phyloP scores from a whole-genome alignment of 2,113 vertebrate species.

The Gadus chalcogrammus region DNA sequence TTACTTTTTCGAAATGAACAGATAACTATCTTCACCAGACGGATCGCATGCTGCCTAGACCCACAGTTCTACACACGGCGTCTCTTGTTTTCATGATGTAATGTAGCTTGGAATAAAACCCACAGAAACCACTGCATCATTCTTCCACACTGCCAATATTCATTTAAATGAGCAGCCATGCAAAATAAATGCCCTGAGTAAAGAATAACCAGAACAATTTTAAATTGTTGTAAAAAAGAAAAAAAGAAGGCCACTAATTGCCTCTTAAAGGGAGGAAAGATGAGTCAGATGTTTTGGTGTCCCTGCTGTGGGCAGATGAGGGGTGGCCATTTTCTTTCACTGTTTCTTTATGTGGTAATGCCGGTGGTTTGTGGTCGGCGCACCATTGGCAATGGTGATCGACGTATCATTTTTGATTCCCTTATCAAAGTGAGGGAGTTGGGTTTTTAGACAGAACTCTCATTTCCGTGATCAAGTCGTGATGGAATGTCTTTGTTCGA shows the following conservation, averaged over 20 bases:
- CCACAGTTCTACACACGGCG: constrained; percentile 2
- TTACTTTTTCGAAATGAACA: too few species aligned
- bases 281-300: background rate
- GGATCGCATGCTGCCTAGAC: constrained; percentile 6
- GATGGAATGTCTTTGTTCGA: too few species aligned
- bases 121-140: constrained; percentile 12
- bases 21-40: too few species aligned
- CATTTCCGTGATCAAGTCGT: too few species aligned
- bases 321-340: too few species aligned
- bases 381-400: too few species aligned
- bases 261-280: background rate
- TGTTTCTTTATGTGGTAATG: too few species aligned
- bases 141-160: constrained; percentile 11
- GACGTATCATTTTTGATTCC: too few species aligned
- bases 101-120: constrained; percentile 19
- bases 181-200: constrained; percentile 14
- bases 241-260: background rate
- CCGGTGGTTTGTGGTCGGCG: too few species aligned
- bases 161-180: constrained; percentile 14
- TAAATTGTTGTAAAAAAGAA: background rate
- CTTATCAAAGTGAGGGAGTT: too few species aligned
- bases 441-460: too few species aligned
- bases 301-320: background rate
- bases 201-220: background rate
- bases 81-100: constrained; percentile 32